phyloP scores from a whole-genome alignment of 2,797 vertebrate genomes.

The Falco rusticolus region DNA sequence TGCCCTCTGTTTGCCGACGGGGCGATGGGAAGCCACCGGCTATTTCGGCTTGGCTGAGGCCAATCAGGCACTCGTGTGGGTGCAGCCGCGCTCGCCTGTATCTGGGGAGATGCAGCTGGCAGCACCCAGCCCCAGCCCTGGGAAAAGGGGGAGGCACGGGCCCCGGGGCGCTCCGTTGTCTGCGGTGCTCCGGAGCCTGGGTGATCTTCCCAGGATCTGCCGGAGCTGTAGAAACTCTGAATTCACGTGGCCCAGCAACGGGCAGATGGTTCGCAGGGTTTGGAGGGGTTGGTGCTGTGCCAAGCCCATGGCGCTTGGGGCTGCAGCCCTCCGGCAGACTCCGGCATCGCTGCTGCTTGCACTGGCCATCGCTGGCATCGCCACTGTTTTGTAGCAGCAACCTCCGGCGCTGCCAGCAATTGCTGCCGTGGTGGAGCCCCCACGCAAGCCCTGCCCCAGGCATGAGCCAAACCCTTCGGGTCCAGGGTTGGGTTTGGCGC shows the following conservation, averaged over 20 bases:
- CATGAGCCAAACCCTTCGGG: neutral
- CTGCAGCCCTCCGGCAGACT: neutral
- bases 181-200: rapidly evolving
- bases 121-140: conserved; percentile 30
- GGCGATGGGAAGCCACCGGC: neutral
- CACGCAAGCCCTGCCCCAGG: neutral
- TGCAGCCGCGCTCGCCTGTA: conserved; percentile 12
- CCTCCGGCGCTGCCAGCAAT: neutral
- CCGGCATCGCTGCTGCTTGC: rapidly evolving
- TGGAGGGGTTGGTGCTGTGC: neutral
- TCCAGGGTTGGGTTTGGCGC: neutral
- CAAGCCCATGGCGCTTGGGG: neutral
- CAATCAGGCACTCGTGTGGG: conserved; percentile 19
- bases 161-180: neutral
- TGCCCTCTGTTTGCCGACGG: conserved; percentile 18
- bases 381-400: neutral
- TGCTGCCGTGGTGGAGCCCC: neutral
- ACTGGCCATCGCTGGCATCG: neutral
- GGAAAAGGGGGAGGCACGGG: neutral
- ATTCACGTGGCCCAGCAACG: neutral
- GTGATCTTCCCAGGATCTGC: neutral
- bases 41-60: conserved; percentile 14
- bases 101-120: conserved; percentile 55
- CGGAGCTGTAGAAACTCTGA: neutral
- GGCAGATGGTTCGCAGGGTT: neutral